Evolutionary conservation across 2,797 vertebrate species (phyloP).

Genomic region (Paedocypris micromegethes): DNA sequence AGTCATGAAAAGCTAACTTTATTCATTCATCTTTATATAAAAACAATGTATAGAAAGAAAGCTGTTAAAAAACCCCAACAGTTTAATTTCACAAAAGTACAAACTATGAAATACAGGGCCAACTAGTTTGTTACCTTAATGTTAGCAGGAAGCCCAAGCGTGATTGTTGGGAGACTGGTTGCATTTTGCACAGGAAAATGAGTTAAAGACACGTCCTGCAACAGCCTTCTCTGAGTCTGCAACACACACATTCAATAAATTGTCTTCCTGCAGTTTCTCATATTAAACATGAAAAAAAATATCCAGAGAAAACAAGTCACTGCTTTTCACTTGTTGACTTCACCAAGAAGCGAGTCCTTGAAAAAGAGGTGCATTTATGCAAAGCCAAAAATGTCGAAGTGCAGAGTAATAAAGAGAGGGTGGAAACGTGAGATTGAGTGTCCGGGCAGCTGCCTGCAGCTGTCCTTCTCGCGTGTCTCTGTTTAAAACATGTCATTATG

Average conservation of each 20-base stretch:
- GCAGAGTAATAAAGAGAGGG: conserved; percentile 5
- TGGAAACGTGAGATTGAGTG: conserved; percentile 22
- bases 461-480: conserved; percentile 54
- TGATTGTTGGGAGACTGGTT: conserved; percentile 83
- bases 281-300: too few relatives aligned
- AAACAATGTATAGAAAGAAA: too few relatives aligned
- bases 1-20: neutral
- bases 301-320: too few relatives aligned
- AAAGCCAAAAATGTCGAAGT: conserved; percentile 5
- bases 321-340: too few relatives aligned
- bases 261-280: too few relatives aligned
- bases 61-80: too few relatives aligned
- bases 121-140: conserved; percentile 71
- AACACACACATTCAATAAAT: conserved; percentile 50
- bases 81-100: neutral
- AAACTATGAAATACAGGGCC: neutral
- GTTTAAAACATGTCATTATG: conserved; percentile 73
- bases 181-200: conserved; percentile 76
- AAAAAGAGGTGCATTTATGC: conserved; percentile 55
- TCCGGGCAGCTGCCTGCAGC: conserved; percentile 29
- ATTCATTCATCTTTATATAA: too few relatives aligned
- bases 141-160: conserved; percentile 82
- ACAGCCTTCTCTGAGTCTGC: conserved; percentile 68
- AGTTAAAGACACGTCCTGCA: conserved; percentile 77
- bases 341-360: neutral